Evolutionary conservation across 2,113 vertebrate species (phyloP), one percentile per base, ranked within the genome.

Genomic region (Polypterus bichir): DNA sequence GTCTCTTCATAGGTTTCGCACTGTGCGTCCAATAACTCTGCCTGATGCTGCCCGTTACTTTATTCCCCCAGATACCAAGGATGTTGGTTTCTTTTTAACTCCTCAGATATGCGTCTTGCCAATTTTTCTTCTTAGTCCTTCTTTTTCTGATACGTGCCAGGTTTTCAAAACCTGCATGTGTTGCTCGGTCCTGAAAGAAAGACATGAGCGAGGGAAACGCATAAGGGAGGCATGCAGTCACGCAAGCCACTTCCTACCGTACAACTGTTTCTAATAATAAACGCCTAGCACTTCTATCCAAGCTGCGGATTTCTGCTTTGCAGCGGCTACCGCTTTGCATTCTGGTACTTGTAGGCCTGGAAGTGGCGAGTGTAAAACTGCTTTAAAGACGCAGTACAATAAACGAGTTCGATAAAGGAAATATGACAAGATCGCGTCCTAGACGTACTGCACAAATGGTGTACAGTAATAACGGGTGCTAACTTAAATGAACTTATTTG

Each of bases 201-300:
- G 48, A 64, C 67, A 66, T 55, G 54, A 10, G 54, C 54, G 78
- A 57, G 46, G 9, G 9, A 73, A 27, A 64, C 11, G 56, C 47
- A 54, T 56, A 49, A 62, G 62, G 48, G 9, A 54, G 11, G 49
- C 68, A 54, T 64, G 68, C 56, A 6, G 47, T 69, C 53, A 47
- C 54, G 9, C 27, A 55, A 49, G 49, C 4, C 49, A 69, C 69
- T 59, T 71, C 72, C 74, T 74, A 79, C 69, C 64, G 76, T 72
- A 71, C 76, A 67, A 9, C 54, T 72, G 80, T 77, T 77, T 78
- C 77, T 81, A 81, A 78, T 75, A 77, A 79, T 77, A 70, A 76
- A 71, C 66, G 66, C 65, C 49, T 66, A 63, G 60, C 3, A 67
- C 61, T 63, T 27, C 27, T n/a, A 57, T 9, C 69, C 63, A 69